phyloP scores from a whole-genome alignment of 92 coral and sea anemone species.

The Porites cylindrica region DNA sequence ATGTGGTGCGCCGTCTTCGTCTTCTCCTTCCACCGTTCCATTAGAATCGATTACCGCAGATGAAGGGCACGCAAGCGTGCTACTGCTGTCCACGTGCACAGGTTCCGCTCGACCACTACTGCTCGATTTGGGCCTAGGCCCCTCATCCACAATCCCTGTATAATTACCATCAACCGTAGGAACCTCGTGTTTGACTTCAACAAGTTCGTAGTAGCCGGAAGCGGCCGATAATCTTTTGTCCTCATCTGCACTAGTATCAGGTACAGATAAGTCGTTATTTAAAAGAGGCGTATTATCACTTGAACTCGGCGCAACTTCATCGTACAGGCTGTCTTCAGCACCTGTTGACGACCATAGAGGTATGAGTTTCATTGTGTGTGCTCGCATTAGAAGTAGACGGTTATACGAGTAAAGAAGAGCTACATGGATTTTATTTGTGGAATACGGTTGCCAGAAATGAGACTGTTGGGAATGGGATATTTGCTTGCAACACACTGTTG shows the following conservation, averaged over 20 bases:
- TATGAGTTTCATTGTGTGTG: too few relatives aligned
- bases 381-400: background rate
- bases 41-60: background rate
- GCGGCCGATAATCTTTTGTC: constrained; percentile 19
- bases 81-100: constrained; percentile 1
- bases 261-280: constrained; percentile 8
- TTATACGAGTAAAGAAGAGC: background rate
- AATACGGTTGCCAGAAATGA: too few relatives aligned
- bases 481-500: too few relatives aligned
- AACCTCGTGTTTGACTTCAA: constrained; percentile 7
- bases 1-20: background rate
- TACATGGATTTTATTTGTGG: background rate
- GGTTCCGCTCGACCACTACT: constrained; percentile 4
- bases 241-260: constrained; percentile 2
- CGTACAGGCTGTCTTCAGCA: constrained; percentile 30
- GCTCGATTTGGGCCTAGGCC: background rate
- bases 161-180: background rate
- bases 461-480: too few relatives aligned
- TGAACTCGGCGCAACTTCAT: constrained; percentile 19
- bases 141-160: constrained; percentile 19
- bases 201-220: constrained; percentile 38
- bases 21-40: background rate
- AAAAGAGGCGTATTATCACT: background rate
- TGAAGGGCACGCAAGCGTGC: constrained; percentile 20
- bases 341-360: background rate